phyloP scores from a whole-genome alignment of 2,888 invertebrate species.

The Mantis religiosa region DNA sequence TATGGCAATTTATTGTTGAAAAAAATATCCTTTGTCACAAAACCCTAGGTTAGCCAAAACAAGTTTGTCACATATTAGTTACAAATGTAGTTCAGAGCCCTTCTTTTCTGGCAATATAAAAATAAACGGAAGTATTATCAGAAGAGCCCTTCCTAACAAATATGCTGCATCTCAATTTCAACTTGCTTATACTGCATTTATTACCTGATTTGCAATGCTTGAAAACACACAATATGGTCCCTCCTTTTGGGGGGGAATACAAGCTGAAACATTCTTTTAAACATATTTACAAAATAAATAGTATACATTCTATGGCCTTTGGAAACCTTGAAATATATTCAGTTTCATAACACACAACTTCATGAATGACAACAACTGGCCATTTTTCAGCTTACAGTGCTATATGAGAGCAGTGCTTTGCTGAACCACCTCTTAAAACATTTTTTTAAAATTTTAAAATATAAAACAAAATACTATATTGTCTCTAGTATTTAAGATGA shows the following conservation, averaged over 20 bases:
- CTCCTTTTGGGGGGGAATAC: neutral
- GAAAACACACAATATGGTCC: neutral
- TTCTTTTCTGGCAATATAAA: neutral
- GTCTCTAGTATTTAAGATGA: neutral
- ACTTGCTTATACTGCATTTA: neutral
- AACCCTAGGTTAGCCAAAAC: constrained; percentile 1
- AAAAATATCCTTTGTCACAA: constrained; percentile 1
- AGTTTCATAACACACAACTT: neutral
- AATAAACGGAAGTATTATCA: neutral
- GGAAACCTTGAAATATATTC: neutral
- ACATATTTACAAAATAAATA: neutral
- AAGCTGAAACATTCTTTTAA: neutral
- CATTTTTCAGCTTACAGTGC: neutral
- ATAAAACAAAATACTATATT: neutral
- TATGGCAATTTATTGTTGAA: constrained; percentile 2
- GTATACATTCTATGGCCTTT: neutral
- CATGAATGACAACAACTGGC: neutral
- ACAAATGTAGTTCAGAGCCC: neutral
- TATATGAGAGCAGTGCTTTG: neutral
- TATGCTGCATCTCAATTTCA: neutral
- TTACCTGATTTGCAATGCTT: neutral
- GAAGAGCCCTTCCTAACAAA: neutral
- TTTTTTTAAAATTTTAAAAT: neutral
- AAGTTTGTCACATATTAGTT: neutral
- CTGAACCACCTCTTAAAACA: neutral